These are phyloP conservation scores for Blennius ocellaris DNA, from an alignment of 2,113 vertebrate species.

Conservation along the genomic window DNA sequence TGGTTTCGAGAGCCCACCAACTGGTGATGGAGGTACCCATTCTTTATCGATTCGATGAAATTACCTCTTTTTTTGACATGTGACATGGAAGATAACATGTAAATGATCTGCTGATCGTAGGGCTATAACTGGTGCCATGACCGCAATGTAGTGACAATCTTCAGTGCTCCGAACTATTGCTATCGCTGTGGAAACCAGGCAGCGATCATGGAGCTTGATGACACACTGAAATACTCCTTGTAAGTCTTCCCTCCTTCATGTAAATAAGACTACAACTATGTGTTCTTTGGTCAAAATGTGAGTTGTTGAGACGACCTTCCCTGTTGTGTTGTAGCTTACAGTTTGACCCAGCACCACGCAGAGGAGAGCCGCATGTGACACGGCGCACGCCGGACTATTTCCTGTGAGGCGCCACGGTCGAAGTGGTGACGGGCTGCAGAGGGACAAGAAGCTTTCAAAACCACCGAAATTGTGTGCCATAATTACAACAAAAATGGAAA, in stretches of 20 bases:
- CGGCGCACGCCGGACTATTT: constrained; percentile 89
- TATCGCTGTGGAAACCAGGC: constrained; percentile 86
- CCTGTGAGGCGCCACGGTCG: constrained; percentile 86
- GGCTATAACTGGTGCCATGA: constrained; percentile 86
- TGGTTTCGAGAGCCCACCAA: constrained; percentile 98
- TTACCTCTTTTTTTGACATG: not conserved
- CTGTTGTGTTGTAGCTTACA: constrained; percentile 87
- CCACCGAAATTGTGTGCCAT: constrained; percentile 91
- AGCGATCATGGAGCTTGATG: constrained; percentile 96
- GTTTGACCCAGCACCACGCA: constrained; percentile 96
- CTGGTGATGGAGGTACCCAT: constrained; percentile 95
- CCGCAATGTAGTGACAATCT: constrained; percentile 85
- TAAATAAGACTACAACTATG: too few species aligned
- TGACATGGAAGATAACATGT: not conserved
- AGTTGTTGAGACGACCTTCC: not conserved
- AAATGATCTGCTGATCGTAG: constrained; percentile 55
- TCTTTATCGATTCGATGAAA: constrained; percentile 10
- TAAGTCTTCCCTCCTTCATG: too few species aligned
- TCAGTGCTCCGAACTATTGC: constrained; percentile 86
- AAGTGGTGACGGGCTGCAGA: constrained; percentile 32
- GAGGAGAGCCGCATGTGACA: constrained; percentile 96
- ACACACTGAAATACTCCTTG: constrained; percentile 99
- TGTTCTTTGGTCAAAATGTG: not conserved
- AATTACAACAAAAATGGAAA: constrained; percentile 81
- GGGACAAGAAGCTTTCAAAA: constrained; percentile 73